Conservation (phyloP, 37 sponge, comb jelly and placozoan genomes). For the Oscarella lobularis region DNA sequence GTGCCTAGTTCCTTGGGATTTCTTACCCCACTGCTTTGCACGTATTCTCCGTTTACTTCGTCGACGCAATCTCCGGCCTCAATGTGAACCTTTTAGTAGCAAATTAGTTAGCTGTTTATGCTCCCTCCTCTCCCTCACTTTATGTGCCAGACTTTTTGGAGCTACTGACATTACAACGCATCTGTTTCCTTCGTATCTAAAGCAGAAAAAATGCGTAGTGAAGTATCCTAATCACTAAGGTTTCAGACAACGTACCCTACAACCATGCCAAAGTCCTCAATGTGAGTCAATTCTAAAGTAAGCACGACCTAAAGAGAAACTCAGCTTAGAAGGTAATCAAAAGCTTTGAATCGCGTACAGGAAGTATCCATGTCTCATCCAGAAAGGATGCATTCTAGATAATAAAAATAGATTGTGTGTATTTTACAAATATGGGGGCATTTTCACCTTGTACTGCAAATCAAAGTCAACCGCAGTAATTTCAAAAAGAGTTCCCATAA, state of each 20-base stretch:
- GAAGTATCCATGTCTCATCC: slow-evolving; percentile 61
- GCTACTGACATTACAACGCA: neutral
- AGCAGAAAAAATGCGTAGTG: neutral
- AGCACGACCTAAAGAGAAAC: neutral
- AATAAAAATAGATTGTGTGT: neutral
- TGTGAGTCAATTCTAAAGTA: neutral
- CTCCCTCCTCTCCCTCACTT: neutral
- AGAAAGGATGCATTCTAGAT: slow-evolving; percentile 40
- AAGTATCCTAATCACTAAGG: no score
- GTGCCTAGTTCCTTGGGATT: neutral
- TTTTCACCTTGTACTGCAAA: slow-evolving; percentile 8
- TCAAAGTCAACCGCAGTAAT: slow-evolving; percentile 55
- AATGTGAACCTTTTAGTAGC: neutral
- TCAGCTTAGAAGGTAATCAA: neutral
- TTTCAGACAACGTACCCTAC: neutral
- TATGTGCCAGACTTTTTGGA: neutral
- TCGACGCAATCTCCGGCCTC: neutral
- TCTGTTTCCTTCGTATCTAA: neutral
- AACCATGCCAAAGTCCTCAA: neutral
- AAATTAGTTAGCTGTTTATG: no score
- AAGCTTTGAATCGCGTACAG: no score
- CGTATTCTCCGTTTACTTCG: neutral
- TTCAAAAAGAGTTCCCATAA: slow-evolving; percentile 48
- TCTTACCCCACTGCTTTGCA: neutral
- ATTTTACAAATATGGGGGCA: neutral